These are phyloP conservation scores for Macrosoma leucophasiata DNA, from an alignment of 2,888 invertebrate genomes.

Conservation along the genomic window DNA sequence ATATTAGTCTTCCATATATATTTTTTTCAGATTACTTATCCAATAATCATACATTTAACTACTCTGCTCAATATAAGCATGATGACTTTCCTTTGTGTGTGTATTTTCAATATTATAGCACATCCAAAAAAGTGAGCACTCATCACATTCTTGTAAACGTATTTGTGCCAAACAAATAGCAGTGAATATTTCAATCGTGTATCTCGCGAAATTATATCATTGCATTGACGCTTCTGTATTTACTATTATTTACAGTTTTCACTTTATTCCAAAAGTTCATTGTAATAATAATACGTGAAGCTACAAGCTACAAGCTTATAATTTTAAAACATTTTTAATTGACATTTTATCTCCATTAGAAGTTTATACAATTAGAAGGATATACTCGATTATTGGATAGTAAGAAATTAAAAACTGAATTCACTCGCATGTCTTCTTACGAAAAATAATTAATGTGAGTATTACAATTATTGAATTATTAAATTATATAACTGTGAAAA, in stretches of 20 bases:
- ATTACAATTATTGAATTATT: no score
- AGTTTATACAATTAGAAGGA: constrained; percentile 1
- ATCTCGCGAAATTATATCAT: constrained; percentile 50
- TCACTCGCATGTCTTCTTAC: no score
- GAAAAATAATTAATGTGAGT: no score
- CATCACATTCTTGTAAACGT: constrained; percentile 20
- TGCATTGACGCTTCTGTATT: constrained; percentile 25
- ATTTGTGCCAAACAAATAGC: constrained; percentile 57
- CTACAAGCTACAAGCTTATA: constrained; percentile 1
- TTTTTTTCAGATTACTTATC: no score
- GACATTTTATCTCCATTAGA: neutral
- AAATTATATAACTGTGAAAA: no score
- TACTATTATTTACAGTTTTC: constrained; percentile 20
- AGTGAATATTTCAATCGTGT: constrained; percentile 54
- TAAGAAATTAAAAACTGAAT: neutral
- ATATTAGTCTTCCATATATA: no score
- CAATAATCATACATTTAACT: no score
- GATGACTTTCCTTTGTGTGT: no score
- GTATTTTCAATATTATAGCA: constrained; percentile 22
- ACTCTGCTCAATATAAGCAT: no score
- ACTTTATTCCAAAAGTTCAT: no score
- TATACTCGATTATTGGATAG: constrained; percentile 7
- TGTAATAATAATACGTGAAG: no score
- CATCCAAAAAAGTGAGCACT: constrained; percentile 26
- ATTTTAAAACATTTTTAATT: neutral